Conservation (phyloP, 2,113 vertebrate species). For the Cynopterus brachyotis region DNA sequence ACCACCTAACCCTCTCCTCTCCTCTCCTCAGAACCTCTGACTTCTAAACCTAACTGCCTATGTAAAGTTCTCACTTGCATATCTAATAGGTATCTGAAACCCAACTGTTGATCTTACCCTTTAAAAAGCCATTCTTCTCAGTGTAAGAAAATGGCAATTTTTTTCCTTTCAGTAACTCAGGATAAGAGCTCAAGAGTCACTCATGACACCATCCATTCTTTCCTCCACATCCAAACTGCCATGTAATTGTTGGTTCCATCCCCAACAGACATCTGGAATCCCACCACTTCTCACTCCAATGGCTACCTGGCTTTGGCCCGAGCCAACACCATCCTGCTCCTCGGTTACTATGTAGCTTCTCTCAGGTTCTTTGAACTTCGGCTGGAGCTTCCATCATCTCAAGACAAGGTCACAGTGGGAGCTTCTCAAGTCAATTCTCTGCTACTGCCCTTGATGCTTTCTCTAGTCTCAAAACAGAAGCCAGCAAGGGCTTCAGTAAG, state of each 20-base stretch:
- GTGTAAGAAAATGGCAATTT: background rate
- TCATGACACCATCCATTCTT: background rate
- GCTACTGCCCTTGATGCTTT: background rate
- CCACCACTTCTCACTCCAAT: background rate
- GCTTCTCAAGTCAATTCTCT: background rate
- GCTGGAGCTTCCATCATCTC: background rate
- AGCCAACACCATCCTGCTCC: fast-evolving
- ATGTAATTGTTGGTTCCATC: too few relatives aligned
- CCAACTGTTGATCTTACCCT: background rate
- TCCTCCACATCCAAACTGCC: background rate
- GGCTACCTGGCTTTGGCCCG: background rate
- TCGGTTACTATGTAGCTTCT: background rate
- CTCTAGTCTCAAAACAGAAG: background rate
- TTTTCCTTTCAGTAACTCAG: background rate
- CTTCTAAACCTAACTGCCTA: background rate
- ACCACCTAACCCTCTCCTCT: background rate
- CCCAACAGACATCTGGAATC: too few relatives aligned
- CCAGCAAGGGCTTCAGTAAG: background rate
- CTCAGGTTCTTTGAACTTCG: background rate
- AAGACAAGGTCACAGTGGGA: background rate
- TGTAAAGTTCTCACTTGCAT: background rate
- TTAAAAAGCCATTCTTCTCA: background rate
- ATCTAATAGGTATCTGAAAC: background rate
- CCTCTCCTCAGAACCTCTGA: background rate
- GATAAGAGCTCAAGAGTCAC: background rate